phyloP scores from a whole-genome alignment of 2,797 vertebrate genomes.

The Selene dorsalis region DNA sequence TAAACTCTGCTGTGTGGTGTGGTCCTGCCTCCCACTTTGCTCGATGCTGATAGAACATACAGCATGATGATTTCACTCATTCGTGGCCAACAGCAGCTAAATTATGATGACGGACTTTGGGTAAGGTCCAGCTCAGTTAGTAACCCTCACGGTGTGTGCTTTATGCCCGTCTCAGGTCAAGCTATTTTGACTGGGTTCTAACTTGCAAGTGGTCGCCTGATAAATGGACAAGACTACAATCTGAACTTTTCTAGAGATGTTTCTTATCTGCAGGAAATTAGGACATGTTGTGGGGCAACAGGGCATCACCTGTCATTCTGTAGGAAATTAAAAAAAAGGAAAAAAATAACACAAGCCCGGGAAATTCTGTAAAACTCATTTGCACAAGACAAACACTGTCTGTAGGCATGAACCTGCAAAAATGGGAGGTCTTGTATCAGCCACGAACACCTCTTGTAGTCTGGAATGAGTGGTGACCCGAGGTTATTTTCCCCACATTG shows the following conservation, averaged over 20 bases:
- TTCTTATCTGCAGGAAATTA: slow-evolving; percentile 51
- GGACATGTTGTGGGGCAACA: neutral
- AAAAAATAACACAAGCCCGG: neutral
- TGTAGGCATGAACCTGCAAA: slow-evolving; percentile 29
- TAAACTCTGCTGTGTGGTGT: too few relatives aligned
- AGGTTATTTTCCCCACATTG: slow-evolving; percentile 45
- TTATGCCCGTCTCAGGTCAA: neutral
- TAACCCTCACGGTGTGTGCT: neutral
- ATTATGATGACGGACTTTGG: too few relatives aligned
- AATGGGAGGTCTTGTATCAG: slow-evolving; percentile 27
- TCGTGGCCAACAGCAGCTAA: too few relatives aligned
- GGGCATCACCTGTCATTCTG: slow-evolving; percentile 15
- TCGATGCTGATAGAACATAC: too few relatives aligned
- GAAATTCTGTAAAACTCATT: slow-evolving; percentile 54
- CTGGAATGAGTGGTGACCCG: slow-evolving; percentile 57
- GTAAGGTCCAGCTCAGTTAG: neutral
- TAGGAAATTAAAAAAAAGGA: slow-evolving; percentile 44
- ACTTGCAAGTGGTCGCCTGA: neutral
- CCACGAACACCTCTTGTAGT: slow-evolving; percentile 41
- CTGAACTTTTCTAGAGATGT: neutral
- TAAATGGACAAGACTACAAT: neutral
- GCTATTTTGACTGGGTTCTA: neutral
- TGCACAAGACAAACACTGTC: slow-evolving; percentile 54
- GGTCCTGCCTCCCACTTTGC: too few relatives aligned
- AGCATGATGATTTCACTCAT: too few relatives aligned